A percentile compares a stretch with the other conserved stretches of the same genome.
These are phyloP conservation scores for Aradophagus sp. DNA, from an alignment of 1,140 invertebrate genomes.

Conservation along the genomic window DNA sequence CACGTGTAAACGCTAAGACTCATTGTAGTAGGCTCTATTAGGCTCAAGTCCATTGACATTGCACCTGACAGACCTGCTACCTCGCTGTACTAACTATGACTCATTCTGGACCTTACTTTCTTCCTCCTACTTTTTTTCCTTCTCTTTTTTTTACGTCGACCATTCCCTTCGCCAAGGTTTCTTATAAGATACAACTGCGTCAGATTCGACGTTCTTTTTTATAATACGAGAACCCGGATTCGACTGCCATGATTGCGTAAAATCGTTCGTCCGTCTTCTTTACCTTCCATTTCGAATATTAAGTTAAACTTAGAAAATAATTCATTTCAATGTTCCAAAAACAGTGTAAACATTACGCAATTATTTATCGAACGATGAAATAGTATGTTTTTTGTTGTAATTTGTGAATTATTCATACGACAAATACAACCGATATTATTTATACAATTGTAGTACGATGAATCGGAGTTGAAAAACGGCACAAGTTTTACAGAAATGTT, in stretches of 20 bases:
- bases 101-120: slow-evolving; percentile 35
- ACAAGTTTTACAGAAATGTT: too few relatives aligned
- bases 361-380: too few relatives aligned
- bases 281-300: too few relatives aligned
- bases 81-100: slow-evolving; percentile 33
- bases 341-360: too few relatives aligned
- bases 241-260: background rate
- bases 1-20: background rate
- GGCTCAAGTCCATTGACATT: slow-evolving; percentile 35
- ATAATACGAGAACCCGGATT: slow-evolving; percentile 5
- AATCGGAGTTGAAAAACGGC: too few relatives aligned
- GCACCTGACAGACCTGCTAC: slow-evolving; percentile 41
- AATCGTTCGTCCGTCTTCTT: background rate
- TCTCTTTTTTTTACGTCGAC: slow-evolving; percentile 7
- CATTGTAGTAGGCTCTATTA: slow-evolving; percentile 6
- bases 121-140: slow-evolving; percentile 16
- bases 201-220: slow-evolving; percentile 14
- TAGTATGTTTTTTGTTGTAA: too few relatives aligned
- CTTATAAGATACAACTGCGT: slow-evolving; percentile 10
- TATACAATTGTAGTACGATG: too few relatives aligned
- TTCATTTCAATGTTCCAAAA: too few relatives aligned
- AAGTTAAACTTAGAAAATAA: too few relatives aligned
- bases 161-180: slow-evolving; percentile 14
- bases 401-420: too few relatives aligned
- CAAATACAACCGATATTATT: too few relatives aligned